These are phyloP conservation scores for Spinibarbus caldwelli DNA, from an alignment of 2,797 vertebrate species.

Conservation along the genomic window DNA sequence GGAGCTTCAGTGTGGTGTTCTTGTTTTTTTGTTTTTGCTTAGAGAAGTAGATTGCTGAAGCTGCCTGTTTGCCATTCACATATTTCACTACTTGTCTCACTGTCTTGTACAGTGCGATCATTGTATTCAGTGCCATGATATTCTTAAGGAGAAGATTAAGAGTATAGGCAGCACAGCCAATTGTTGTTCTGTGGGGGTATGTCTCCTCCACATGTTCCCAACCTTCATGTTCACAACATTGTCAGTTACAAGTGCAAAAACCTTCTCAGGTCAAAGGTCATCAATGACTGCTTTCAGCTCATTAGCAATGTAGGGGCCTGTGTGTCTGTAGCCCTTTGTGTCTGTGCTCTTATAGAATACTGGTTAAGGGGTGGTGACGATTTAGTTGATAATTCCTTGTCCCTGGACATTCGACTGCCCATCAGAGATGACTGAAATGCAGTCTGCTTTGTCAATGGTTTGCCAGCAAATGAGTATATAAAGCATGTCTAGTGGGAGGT, in stretches of 20 bases:
- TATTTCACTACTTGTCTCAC: conserved; percentile 35
- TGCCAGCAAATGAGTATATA: conserved; percentile 49
- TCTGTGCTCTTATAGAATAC: conserved; percentile 48
- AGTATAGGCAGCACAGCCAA: conserved; percentile 25
- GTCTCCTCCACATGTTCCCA: conserved; percentile 29
- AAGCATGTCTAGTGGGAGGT: conserved; percentile 39
- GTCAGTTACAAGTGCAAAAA: conserved; percentile 45
- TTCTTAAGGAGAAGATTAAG: conserved; percentile 38
- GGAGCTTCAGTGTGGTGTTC: conserved; percentile 38
- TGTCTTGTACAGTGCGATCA: conserved; percentile 42
- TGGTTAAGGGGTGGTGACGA: conserved; percentile 19
- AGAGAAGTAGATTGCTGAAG: conserved; percentile 25
- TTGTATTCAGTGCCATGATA: conserved; percentile 45
- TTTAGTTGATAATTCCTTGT: conserved; percentile 44
- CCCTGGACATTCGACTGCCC: conserved; percentile 16
- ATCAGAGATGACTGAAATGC: conserved; percentile 50
- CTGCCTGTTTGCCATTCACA: conserved; percentile 40
- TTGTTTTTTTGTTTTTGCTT: conserved; percentile 46
- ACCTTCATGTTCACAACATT: conserved; percentile 43
- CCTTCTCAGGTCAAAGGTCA: conserved; percentile 46
- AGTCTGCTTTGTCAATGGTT: conserved; percentile 41
- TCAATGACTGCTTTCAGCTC: conserved; percentile 41
- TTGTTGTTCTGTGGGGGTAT: conserved; percentile 38
- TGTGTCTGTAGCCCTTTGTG: conserved; percentile 41
- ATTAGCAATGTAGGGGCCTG: conserved; percentile 24